Percentiles rank a stretch among this genome's conserved stretches.
phyloP scores from a whole-genome alignment of 2,888 invertebrate genomes.

The Chymomyza caudatula region DNA sequence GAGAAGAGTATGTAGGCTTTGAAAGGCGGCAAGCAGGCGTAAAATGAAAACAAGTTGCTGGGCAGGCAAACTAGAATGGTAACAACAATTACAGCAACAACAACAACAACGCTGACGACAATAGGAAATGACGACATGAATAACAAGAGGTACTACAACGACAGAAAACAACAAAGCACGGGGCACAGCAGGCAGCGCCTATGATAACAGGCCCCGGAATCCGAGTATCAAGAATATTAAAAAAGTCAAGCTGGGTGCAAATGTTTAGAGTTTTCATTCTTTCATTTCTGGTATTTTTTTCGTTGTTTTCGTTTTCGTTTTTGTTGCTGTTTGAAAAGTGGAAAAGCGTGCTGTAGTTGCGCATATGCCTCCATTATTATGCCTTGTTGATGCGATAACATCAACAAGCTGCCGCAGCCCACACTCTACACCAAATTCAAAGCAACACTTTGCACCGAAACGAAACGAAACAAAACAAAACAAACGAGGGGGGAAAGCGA shows the following conservation, averaged over 20 bases:
- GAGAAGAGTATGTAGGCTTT: slow-evolving; percentile 13
- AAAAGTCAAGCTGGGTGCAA: slow-evolving; percentile 71
- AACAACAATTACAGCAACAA: slow-evolving; percentile 65
- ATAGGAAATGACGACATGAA: slow-evolving; percentile 72
- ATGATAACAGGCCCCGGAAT: slow-evolving; percentile 61
- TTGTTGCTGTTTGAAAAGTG: slow-evolving; percentile 33
- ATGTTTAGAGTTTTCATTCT: slow-evolving; percentile 26
- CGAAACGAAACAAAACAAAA: slow-evolving; percentile 42
- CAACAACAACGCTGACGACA: slow-evolving; percentile 44
- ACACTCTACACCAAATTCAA: neutral
- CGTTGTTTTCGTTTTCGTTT: slow-evolving; percentile 47
- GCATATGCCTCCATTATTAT: slow-evolving; percentile 28
- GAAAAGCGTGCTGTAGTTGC: slow-evolving; percentile 15
- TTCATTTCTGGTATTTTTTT: slow-evolving; percentile 2
- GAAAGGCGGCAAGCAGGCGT: slow-evolving; percentile 68
- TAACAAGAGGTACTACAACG: slow-evolving; percentile 54
- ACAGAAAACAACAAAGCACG: slow-evolving; percentile 30
- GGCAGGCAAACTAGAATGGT: slow-evolving; percentile 55
- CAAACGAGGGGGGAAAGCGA: neutral
- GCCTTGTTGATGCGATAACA: slow-evolving; percentile 58
- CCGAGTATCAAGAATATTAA: slow-evolving; percentile 67
- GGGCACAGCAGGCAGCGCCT: slow-evolving; percentile 24
- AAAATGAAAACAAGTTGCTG: slow-evolving; percentile 71
- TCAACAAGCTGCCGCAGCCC: slow-evolving; percentile 40
- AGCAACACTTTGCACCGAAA: slow-evolving; percentile 48